Base-by-base conservation (phyloP, 1,140 invertebrate genomes). In the Nomia melanderi region DNA sequence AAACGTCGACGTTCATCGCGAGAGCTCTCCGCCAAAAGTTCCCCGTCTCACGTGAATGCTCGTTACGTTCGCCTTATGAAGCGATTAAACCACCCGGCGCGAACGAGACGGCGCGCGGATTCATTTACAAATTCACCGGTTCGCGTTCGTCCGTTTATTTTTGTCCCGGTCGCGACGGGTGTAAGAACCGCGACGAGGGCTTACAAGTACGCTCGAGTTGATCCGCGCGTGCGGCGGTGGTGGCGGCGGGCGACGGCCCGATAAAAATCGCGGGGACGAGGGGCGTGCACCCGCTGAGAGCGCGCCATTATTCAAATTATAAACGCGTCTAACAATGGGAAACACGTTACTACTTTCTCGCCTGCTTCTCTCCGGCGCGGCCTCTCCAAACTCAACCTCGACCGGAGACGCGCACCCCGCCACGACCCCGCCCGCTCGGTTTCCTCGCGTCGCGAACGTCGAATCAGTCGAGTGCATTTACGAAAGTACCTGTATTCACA, bases 401-500 rank as follows among this genome's bases (percentile, higher is more conserved):
- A 31, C 3, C 7, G 65, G 7, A 27, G 31, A 33, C 14, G n/a
- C 7, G 20, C 17, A 17, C 1, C 9, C 50, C 23, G 0, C 50
- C n/a, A 7, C n/a, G 9, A 0, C n/a, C 20, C n/a, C 31, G 9
- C 44, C 33, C 66, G 71, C 59, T 74, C 39, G 29, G 25, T 33
- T 23, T 53, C 29, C 27, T 27, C 54, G 65, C 50, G 36, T 50
- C 11, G 8, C 25, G 27, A 27, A 12, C 54, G 33, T 29, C 57
- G 29, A 69, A 54, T 39, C 47, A 54, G 47, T 50, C 44, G 41
- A 71, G 60, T 62, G 70, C 82, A 85, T 85, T 85, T 74, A 75
- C 63, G 25, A 65, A 84, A 84, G 78, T 81, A 78, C 75, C 47
- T 41, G 79, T 36, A 75, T 85, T 85, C 83, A 72, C 82, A 81